Percentiles rank a stretch among this genome's conserved stretches.
phyloP scores from a whole-genome alignment of 2,113 vertebrate species.

The Hippolais icterina region DNA sequence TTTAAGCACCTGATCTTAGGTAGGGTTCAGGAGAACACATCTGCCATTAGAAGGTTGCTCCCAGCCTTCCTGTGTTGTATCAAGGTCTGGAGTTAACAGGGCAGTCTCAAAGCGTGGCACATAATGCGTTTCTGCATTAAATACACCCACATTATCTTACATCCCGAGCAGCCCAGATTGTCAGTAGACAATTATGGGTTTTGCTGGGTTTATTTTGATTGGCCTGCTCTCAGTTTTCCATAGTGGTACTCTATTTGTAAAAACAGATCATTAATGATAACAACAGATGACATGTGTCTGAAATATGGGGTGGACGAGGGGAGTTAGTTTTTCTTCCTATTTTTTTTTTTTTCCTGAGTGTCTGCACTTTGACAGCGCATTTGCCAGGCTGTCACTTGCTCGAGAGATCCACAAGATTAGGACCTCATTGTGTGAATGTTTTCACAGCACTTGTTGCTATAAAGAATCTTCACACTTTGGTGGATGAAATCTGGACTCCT shows the following conservation, averaged over 20 bases:
- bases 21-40: background rate
- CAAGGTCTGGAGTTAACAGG: constrained; percentile 13
- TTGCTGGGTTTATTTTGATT: constrained; percentile 88
- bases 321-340: constrained; percentile 63
- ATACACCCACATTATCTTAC: constrained; percentile 73
- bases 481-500: constrained; percentile 82
- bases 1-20: background rate
- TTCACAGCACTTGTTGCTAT: constrained; percentile 78
- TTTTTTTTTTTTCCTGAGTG: constrained; percentile 66
- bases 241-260: constrained; percentile 85
- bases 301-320: constrained; percentile 75
- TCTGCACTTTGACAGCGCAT: constrained; percentile 72
- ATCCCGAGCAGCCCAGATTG: constrained; percentile 71
- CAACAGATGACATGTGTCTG: constrained; percentile 80
- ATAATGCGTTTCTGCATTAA: background rate
- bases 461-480: constrained; percentile 81
- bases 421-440: constrained; percentile 81
- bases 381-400: constrained; percentile 74
- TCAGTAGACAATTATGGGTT: constrained; percentile 83
- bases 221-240: constrained; percentile 86
- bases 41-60: background rate
- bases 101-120: background rate
- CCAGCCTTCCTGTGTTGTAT: background rate
- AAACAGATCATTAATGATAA: constrained; percentile 82
- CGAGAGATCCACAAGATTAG: constrained; percentile 78